A percentile compares a stretch with the other conserved stretches of the same genome.
Evolutionary conservation across 2,797 vertebrate species (phyloP).

Genomic region (Chiroxiphia lanceolata): DNA sequence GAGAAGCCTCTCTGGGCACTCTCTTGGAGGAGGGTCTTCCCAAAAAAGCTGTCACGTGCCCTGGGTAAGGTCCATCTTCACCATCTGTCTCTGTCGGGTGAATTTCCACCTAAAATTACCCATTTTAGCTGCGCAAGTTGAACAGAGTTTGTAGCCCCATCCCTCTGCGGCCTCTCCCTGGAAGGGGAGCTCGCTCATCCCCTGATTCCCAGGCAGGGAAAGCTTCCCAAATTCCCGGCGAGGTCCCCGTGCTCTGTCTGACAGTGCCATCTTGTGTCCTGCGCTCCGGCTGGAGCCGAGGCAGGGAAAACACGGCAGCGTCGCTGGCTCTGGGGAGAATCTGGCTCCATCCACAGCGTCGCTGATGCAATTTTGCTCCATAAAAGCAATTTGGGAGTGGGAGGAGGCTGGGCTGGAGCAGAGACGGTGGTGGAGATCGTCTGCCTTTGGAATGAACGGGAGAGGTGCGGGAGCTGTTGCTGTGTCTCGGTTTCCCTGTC

Average conservation of each 20-base stretch:
- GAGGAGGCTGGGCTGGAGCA: not conserved
- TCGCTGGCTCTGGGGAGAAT: rapidly evolving
- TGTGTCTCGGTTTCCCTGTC: not conserved
- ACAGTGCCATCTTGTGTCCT: constrained; percentile 48
- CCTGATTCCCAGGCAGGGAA: rapidly evolving
- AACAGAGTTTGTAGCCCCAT: not conserved
- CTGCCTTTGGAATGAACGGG: rapidly evolving
- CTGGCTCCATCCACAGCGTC: not conserved
- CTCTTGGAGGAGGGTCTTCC: not conserved
- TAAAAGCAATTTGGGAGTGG: not conserved
- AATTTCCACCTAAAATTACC: rapidly evolving
- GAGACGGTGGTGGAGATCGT: rapidly evolving
- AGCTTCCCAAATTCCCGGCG: not conserved
- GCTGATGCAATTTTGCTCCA: not conserved
- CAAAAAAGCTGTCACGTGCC: not conserved
- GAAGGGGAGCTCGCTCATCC: not conserved
- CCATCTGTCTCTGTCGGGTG: not conserved
- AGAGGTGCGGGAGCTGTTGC: rapidly evolving
- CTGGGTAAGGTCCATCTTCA: rapidly evolving
- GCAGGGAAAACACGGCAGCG: rapidly evolving
- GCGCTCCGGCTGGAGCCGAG: not conserved
- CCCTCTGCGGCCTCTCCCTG: rapidly evolving
- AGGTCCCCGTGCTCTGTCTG: not conserved
- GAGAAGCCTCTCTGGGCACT: rapidly evolving
- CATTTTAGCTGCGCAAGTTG: rapidly evolving